Percentiles rank a stretch among this genome's conserved stretches.
Evolutionary conservation across 2,113 vertebrate genomes (phyloP).

Genomic region (Gymnorhina tibicen): DNA sequence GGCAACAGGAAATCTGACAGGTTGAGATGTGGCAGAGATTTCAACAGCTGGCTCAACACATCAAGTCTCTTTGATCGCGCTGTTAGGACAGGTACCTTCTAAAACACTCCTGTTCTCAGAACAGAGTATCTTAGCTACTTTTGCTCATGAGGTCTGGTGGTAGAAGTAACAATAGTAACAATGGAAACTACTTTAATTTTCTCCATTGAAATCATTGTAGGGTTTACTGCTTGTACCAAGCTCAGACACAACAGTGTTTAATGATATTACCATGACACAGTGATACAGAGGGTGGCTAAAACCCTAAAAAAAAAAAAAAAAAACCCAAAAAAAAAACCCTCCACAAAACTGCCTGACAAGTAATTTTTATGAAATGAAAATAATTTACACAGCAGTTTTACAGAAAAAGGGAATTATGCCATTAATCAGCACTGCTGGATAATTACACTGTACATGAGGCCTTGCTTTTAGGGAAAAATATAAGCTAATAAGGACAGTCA

Average conservation of each 20-base stretch:
- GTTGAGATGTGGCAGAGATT: background rate
- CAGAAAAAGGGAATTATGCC: conserved; percentile 31
- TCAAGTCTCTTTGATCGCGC: background rate
- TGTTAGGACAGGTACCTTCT: background rate
- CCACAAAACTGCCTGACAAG: background rate
- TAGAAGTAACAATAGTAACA: background rate
- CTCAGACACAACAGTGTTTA: background rate
- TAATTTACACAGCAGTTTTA: conserved; percentile 57
- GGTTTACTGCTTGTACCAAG: background rate
- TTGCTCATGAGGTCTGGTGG: background rate
- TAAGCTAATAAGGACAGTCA: conserved; percentile 56
- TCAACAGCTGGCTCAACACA: background rate
- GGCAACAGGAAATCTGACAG: background rate
- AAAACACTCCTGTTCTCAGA: background rate
- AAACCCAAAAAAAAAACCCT: background rate
- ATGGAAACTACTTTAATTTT: background rate
- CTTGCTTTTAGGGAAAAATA: conserved; percentile 58
- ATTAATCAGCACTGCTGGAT: conserved; percentile 44
- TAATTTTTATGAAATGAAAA: conserved; percentile 33
- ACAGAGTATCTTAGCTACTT: background rate
- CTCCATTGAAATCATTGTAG: background rate
- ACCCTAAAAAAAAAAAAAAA: background rate
- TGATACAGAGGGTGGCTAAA: background rate
- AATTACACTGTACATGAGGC: conserved; percentile 51
- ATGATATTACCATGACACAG: background rate